Evolutionary conservation across 1,140 invertebrate genomes (phyloP).

Genomic region (Oryzaephilus surinamensis): DNA sequence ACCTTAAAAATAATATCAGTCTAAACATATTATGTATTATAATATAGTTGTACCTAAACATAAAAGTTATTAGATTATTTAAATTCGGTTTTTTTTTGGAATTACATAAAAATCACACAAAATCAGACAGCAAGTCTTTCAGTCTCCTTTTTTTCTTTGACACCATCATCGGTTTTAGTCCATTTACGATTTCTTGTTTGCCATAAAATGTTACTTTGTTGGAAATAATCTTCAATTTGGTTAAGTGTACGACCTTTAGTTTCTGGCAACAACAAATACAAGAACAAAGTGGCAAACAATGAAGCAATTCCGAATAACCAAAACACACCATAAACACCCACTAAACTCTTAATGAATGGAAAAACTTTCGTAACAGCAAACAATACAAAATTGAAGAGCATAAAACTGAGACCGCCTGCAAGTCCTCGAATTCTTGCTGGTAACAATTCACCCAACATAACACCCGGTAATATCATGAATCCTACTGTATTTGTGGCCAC

Average conservation of each 20-base stretch:
- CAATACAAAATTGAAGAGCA: slow-evolving; percentile 51
- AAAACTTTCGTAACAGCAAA: slow-evolving; percentile 67
- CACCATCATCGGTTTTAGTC: too few relatives aligned
- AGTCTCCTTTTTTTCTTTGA: too few relatives aligned
- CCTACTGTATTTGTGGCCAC: slow-evolving; percentile 58
- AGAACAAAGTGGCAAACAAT: slow-evolving; percentile 47
- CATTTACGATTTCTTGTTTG: too few relatives aligned
- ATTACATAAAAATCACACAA: too few relatives aligned
- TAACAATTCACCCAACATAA: slow-evolving; percentile 60
- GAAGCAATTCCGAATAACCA: slow-evolving; percentile 57
- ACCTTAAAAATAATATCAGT: too few relatives aligned
- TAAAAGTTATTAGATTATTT: too few relatives aligned
- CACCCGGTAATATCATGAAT: slow-evolving; percentile 56
- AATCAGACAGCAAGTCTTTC: too few relatives aligned
- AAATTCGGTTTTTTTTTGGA: too few relatives aligned
- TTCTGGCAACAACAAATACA: slow-evolving; percentile 67
- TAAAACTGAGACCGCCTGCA: slow-evolving; percentile 55
- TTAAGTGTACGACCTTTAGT: slow-evolving; percentile 67
- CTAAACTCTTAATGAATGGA: slow-evolving; percentile 44
- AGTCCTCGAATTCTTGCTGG: slow-evolving; percentile 44
- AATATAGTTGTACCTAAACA: too few relatives aligned
- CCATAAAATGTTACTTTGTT: slow-evolving; percentile 45
- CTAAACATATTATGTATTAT: too few relatives aligned
- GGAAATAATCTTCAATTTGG: slow-evolving; percentile 71
- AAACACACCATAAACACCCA: slow-evolving; percentile 54